phyloP scores from a whole-genome alignment of 2,113 vertebrate species.

The Cynocephalus volans region DNA sequence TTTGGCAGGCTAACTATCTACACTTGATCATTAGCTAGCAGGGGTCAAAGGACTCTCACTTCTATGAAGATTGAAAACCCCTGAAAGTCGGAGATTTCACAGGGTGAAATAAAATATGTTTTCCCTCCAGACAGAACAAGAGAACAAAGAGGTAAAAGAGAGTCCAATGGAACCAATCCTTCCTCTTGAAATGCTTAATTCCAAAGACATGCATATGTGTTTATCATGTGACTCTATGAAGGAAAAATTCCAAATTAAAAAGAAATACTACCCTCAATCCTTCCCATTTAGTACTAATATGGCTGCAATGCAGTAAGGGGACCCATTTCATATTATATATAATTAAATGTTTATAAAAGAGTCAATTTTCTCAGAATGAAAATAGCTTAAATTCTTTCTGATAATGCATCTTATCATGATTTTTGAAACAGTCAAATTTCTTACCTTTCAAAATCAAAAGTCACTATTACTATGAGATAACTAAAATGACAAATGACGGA shows the following conservation, averaged over 20 bases:
- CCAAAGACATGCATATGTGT: not conserved
- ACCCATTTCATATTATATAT: not conserved
- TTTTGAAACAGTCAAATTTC: constrained; percentile 24
- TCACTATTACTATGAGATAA: not conserved
- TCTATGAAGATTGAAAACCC: not conserved
- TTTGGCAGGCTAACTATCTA: not conserved
- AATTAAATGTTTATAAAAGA: constrained; percentile 36
- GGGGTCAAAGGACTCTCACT: not conserved
- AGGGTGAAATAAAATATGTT: constrained; percentile 53
- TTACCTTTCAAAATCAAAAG: constrained; percentile 20
- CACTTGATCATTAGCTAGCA: not conserved
- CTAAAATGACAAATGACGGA: constrained; percentile 19
- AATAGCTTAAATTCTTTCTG: constrained; percentile 35
- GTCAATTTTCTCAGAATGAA: constrained; percentile 27
- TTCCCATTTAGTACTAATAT: not conserved
- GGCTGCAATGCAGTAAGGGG: not conserved
- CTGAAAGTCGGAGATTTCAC: not conserved
- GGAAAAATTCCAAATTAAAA: constrained; percentile 9
- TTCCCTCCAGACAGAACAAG: not conserved
- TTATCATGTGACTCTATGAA: not conserved
- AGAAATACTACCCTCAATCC: not conserved
- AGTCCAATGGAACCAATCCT: not conserved
- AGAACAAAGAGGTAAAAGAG: not conserved
- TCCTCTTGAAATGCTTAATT: constrained; percentile 28
- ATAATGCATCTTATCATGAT: not conserved